A percentile compares a stretch with the other conserved stretches of the same genome.
Conservation (phyloP, 2,797 vertebrate species). For the Acrossocheilus fasciatus region DNA sequence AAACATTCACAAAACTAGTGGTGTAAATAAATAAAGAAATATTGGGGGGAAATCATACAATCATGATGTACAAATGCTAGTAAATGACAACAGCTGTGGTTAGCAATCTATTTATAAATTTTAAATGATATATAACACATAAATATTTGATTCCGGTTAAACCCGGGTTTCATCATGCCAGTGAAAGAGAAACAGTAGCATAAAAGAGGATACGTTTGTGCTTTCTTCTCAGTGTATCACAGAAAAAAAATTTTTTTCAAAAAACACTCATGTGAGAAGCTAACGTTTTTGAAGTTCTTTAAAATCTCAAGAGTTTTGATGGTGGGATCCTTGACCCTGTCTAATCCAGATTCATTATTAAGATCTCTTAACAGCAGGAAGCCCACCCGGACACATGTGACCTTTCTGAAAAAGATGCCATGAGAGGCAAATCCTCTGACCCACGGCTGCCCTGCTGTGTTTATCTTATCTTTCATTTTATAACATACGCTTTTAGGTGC, state of each 20-base stretch:
- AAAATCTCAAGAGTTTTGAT: slow-evolving; percentile 13
- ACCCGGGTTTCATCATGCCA: slow-evolving; percentile 6
- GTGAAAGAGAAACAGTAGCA: slow-evolving; percentile 4
- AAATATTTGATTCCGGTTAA: slow-evolving; percentile 13
- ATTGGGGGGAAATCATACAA: neutral
- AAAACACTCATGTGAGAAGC: neutral
- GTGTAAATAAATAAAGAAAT: neutral
- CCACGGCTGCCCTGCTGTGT: slow-evolving; percentile 49
- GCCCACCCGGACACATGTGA: slow-evolving; percentile 51
- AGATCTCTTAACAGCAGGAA: slow-evolving; percentile 55
- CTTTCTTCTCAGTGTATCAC: neutral
- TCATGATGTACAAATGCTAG: neutral
- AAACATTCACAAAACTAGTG: neutral
- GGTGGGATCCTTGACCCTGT: slow-evolving; percentile 37
- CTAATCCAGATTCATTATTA: slow-evolving; percentile 56
- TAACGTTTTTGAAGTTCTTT: neutral
- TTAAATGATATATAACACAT: slow-evolving; percentile 14
- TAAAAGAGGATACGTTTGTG: neutral
- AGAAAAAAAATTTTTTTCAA: neutral
- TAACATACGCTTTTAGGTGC: slow-evolving; percentile 13
- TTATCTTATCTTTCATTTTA: slow-evolving; percentile 33
- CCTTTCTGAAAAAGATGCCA: slow-evolving; percentile 56
- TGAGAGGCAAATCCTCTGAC: slow-evolving; percentile 53
- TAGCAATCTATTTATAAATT: slow-evolving; percentile 1
- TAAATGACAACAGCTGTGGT: neutral